Evolutionary conservation across 2,797 vertebrate genomes (phyloP).

Genomic region (Sebastes glaucus): DNA sequence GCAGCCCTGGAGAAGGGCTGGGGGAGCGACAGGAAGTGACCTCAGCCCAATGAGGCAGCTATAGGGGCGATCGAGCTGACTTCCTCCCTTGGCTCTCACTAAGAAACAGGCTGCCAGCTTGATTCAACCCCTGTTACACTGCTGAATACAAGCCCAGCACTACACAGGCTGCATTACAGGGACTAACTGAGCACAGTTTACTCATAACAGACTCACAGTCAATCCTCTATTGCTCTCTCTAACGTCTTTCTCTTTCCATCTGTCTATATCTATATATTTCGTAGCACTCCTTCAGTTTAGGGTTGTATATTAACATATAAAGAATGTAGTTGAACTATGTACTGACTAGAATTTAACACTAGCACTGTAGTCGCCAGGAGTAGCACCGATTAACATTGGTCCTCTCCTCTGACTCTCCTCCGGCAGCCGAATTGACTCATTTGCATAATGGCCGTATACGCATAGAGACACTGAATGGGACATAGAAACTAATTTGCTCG

Average conservation of each 20-base stretch:
- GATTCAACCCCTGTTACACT: slow-evolving; percentile 85
- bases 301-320: neutral
- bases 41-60: slow-evolving; percentile 92
- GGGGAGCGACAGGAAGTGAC: slow-evolving; percentile 95
- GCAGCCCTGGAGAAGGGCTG: slow-evolving; percentile 90
- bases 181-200: slow-evolving; percentile 28
- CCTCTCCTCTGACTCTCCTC: no score
- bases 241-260: neutral
- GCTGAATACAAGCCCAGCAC: slow-evolving; percentile 90
- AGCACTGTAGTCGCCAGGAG: no score
- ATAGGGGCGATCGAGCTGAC: slow-evolving; percentile 91
- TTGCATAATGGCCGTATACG: no score
- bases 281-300: neutral
- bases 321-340: neutral
- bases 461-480: no score
- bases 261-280: neutral
- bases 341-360: neutral
- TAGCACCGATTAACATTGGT: no score
- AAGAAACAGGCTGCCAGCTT: slow-evolving; percentile 92
- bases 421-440: no score
- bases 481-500: no score
- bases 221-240: neutral
- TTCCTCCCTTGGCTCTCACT: slow-evolving; percentile 95
- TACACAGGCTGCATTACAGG: slow-evolving; percentile 76
- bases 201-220: slow-evolving; percentile 18